Evolutionary conservation across 2,888 invertebrate species (phyloP), one percentile per base, ranked within the genome.

Genomic region (Rhagonycha fulva): DNA sequence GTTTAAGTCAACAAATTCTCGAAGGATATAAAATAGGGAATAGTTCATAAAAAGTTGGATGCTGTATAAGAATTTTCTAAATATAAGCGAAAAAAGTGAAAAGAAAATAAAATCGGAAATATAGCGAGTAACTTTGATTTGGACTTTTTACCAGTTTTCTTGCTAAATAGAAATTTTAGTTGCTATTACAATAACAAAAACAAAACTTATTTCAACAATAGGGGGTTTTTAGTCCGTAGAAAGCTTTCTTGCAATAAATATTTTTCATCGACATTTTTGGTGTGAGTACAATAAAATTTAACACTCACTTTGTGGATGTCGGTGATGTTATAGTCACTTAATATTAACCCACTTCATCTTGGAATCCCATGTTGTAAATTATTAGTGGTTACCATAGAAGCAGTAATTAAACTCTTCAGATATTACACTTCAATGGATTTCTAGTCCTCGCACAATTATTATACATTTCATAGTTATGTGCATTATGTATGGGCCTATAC

Each of bases 31-130:
- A 74, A 71, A 66, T 70, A 66, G 70, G 66, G 67, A 74, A 74
- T 70, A 74, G 74, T 66, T 71, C 60, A 74, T 74, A 74, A 74
- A 74, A 74, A 70, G 70, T 74, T 70, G 74, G 70, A 71, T 74
- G 74, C 67, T 66, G 74, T 70, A 63, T 74, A 74, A 74, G 66
- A 74, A 70, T 67, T 68, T 28, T 66, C 32, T 23, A 60, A 66
- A 71, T 60, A 32, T 30, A 63, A 66, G 70, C 61, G 47, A 19
- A 60, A 70, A 24, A 60, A 70, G 47, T 47, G 47, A 47, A 47
- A 47, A 47, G 47, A 47, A 47, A 47, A 47, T 47, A 47, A 47
- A 47, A 47, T 47, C 47, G 47, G 63, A 23, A 66, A 66, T 66
- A 66, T 24, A 66, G 26, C 23, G 26, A 26, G 63, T 66, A 26